Conservation (phyloP, 2,888 invertebrate genomes). For the Amblyjoppa fuscipennis region DNA sequence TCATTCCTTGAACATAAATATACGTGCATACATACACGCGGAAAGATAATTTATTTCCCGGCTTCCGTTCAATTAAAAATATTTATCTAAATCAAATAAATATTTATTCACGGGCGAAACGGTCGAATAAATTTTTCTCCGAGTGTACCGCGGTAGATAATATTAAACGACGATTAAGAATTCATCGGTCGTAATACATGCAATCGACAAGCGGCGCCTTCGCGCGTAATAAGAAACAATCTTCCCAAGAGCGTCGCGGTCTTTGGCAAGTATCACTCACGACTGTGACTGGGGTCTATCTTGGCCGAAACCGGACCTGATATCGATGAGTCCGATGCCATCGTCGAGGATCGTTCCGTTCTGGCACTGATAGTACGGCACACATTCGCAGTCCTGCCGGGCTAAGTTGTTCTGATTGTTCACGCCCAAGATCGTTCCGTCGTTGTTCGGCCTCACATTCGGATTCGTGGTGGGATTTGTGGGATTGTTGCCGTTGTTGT, state of each 20-base stretch:
- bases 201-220: conserved; percentile 1
- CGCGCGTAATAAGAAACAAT: conserved; percentile 2
- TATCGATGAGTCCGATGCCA: conserved; percentile 91
- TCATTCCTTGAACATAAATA: too few relatives aligned
- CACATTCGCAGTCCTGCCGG: conserved; percentile 88
- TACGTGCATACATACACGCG: too few relatives aligned
- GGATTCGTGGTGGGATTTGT: conserved; percentile 15
- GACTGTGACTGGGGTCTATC: conserved; percentile 15
- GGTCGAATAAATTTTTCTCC: too few relatives aligned
- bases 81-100: too few relatives aligned
- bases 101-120: too few relatives aligned
- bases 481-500: conserved; percentile 1
- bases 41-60: too few relatives aligned
- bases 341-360: conserved; percentile 89
- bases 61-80: too few relatives aligned
- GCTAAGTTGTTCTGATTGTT: conserved; percentile 41
- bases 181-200: neutral
- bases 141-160: too few relatives aligned
- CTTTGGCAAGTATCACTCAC: conserved; percentile 73
- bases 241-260: conserved; percentile 30
- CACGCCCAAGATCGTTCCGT: conserved; percentile 48
- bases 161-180: neutral
- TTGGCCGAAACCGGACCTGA: conserved; percentile 86
- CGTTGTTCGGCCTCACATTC: neutral
- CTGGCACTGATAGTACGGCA: conserved; percentile 91